Base-by-base conservation (phyloP, 2,888 invertebrate species). In the Troglohyphantes excavatus region DNA sequence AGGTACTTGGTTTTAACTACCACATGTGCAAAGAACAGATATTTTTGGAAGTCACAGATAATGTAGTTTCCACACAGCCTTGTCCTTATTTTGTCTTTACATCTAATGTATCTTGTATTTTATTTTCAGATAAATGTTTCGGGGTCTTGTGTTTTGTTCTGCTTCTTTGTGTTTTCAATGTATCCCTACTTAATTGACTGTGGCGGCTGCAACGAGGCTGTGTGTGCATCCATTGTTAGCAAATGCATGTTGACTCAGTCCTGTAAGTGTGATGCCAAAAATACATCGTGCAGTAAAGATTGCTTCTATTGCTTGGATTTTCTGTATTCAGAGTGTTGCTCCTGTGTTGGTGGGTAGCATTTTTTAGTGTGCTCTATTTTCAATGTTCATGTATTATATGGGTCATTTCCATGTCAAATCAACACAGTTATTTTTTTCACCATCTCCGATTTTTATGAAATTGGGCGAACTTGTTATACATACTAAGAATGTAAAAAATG, bases 221-320 rank as follows among this genome's bases (percentile, higher is more conserved):
- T 98, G 84, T 99, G 99, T 94, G 98, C 97, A 26, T 97, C 98
- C 93, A 96, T 98, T 82, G 99, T 99, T 75, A 98, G 98, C 93
- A 98, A 98, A 94, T 99, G 99, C 94, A 96, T 98, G 96, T 94
- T 99, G 91, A 98, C 98, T 17, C 97, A 98, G 93, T 97, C 98
- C 76, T 99, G 99, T 94, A 98, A 98, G 94, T 99, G 99, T 75
- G 98, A 98, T 93, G 94, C 97, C 92, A 93, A 93, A 91, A 96
- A 97, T 93, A 98, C 98, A 93, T 96, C 97, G n/a, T 98, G 98
- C 93, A 98, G 98, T 94, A 96, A 96, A 93, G 98, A 98, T 93
- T 99, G 99, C 93, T 96, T 96, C 92, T 96, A 96, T 93, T 99
- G 99, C 93, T 95, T 99, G 87, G 96, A 96, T 92, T 96, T 96